Evolutionary conservation across 2,888 invertebrate species (phyloP), one percentile per base, ranked within the genome.

Genomic region (Hartigia nigra): DNA sequence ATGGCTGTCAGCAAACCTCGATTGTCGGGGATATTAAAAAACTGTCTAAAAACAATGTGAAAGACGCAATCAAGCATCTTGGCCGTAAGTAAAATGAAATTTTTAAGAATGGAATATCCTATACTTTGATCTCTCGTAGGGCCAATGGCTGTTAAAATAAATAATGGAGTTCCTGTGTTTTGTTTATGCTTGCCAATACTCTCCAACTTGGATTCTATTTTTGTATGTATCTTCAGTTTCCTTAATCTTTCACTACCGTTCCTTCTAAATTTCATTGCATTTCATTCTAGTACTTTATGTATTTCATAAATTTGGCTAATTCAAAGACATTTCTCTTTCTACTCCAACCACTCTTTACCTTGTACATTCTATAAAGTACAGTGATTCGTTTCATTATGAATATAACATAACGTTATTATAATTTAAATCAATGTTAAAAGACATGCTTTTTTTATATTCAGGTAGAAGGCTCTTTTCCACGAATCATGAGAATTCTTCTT

Each of bases 401-500:
- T 9, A 9, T 55, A 55, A 55, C 23, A 9, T 55, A 55, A 55
- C 31, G 4, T 5, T 32, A 32, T 72, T 31, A 72, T 14, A 32
- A n/a, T 31, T 31, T 72, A 70, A 11, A 31, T 70, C 23, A 70
- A 32, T 32, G 12, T 34, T 31, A 55, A 31, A 39, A 31, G 12
- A 32, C 31, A n/a, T 77, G 31, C 72, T 77, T 77, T 23, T 35
- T 74, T 74, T 55, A 69, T 3, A 74, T 80, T 75, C 72, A 80
- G 82, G 31, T 36, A 76, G 70, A 35, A 39, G 78, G 72, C 32
- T 72, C 37, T 12, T 12, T 79, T 81, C 79, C 76, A 74, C 69
- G 76, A 80, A 88, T 86, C 84, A 85, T 87, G 84, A 86, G 82
- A 80, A 82, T 83, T 78, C 55, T 86, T 75, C 77, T 86, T 75